Base-by-base conservation (phyloP, 2,797 vertebrate species). In the Podargus strigoides region DNA sequence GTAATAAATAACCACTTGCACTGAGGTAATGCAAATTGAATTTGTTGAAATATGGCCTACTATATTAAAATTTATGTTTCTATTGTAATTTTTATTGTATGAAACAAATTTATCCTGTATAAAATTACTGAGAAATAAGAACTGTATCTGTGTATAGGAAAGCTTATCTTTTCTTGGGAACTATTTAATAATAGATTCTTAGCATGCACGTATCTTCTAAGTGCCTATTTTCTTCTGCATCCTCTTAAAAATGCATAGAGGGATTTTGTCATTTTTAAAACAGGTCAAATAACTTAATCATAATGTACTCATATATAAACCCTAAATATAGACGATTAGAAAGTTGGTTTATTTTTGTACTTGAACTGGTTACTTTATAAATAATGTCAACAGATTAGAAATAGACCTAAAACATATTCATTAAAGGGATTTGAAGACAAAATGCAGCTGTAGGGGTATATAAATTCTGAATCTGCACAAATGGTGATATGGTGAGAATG, bases 11-110 rank as follows among this genome's bases (percentile, higher is more conserved):
- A 98, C 97, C 97, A 97, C 98, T 97, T 97, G 94, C 97, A 97
- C 96, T 93, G 93, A 92, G 87, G 95, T 96, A 97, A 97, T 97
- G 91, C 90, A 97, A 98, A 98, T 98, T 97, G 97, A 98, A 98
- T 99, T 98, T 98, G 97, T 98, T 98, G 98, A 98, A 98, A 98
- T 98, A 98, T 98, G 97, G 97, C 97, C 97, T 97, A 95, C 97
- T 98, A 95, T 97, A 97, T 97, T 98, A 98, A 98, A 98, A 98
- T 98, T 98, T 98, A 98, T 98, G 97, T 97, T 97, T 98, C 66
- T 96, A 97, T 98, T 98, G 90, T 97, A 91, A 76, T 94, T 97
- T 97, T 97, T 97, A 95, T 97, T 93, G 78, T 95, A 87, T 76
- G 70, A 96, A 97, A 95, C 87, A 95, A 96, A 80, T 85, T 94